phyloP scores from a whole-genome alignment of 2,888 invertebrate genomes.

The Patella caerulea region DNA sequence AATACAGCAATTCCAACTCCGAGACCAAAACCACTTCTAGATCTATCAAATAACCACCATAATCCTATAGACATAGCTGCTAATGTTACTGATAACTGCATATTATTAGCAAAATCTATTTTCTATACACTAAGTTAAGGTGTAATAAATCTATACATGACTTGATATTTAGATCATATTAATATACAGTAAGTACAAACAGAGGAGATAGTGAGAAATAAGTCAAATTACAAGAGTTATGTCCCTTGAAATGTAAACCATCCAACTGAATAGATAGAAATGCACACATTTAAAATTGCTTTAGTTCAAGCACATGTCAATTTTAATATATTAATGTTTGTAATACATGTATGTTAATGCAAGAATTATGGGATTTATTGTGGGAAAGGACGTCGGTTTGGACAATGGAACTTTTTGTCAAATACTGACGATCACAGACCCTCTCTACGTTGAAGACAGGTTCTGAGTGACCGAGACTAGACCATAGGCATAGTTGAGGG shows the following conservation, averaged over 20 bases:
- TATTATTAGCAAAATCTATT: constrained; percentile 72
- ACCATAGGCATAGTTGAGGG: no score
- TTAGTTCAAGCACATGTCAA: no score
- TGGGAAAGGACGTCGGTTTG: no score
- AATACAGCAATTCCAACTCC: constrained; percentile 71
- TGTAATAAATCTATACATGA: constrained; percentile 27
- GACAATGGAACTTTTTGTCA: no score
- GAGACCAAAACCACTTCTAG: constrained; percentile 71
- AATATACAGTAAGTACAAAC: constrained; percentile 14
- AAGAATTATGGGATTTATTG: no score
- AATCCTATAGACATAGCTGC: constrained; percentile 72
- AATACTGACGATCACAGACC: no score
- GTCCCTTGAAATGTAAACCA: neutral
- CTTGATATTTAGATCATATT: constrained; percentile 16
- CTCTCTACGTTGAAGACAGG: no score
- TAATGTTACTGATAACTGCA: constrained; percentile 71
- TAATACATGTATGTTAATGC: no score
- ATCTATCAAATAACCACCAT: constrained; percentile 73
- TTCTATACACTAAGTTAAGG: constrained; percentile 56
- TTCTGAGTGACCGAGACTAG: no score
- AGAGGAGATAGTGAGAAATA: neutral
- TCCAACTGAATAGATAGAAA: neutral
- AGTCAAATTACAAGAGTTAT: neutral
- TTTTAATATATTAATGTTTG: no score
- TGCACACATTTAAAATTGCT: no score